Percentiles rank a stretch among this genome's conserved stretches.
Evolutionary conservation across 2,797 vertebrate genomes (phyloP).

Genomic region (Enteromius viviparus): DNA sequence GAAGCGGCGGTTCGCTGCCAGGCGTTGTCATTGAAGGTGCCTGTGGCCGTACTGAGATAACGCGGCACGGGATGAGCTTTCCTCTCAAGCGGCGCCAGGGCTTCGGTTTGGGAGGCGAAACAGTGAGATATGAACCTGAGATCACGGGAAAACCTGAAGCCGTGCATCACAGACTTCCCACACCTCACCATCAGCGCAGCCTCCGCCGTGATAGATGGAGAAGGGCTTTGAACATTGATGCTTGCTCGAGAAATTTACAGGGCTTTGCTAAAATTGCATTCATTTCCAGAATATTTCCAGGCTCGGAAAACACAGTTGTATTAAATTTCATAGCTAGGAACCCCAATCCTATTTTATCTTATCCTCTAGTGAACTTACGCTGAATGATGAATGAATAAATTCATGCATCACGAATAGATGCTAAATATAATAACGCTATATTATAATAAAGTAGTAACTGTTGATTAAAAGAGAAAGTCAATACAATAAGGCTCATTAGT

Average conservation of each 20-base stretch:
- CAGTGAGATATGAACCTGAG: not conserved
- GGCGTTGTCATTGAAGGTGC: conserved; percentile 62
- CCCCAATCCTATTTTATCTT: not conserved
- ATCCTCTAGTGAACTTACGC: too few relatives aligned
- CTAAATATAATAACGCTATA: not conserved
- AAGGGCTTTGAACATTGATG: not conserved
- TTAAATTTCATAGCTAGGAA: not conserved
- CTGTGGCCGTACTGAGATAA: conserved; percentile 58
- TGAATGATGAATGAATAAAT: not conserved
- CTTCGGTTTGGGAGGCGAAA: conserved; percentile 24
- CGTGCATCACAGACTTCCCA: not conserved
- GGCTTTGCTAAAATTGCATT: not conserved
- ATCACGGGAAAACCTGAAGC: conserved; percentile 23
- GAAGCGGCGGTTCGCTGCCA: conserved; percentile 60
- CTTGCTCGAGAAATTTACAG: not conserved
- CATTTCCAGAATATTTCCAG: not conserved
- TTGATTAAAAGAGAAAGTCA: not conserved
- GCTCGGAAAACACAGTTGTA: not conserved
- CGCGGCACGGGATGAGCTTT: conserved; percentile 46
- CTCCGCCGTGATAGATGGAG: not conserved
- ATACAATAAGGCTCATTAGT: too few relatives aligned
- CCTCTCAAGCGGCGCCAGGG: conserved; percentile 55
- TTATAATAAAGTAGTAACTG: not conserved
- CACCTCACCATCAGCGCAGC: not conserved
- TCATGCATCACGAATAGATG: not conserved